A percentile compares a stretch with the other conserved stretches of the same genome.
phyloP scores from a whole-genome alignment of 2,113 vertebrate genomes.

The Actenoides hombroni region DNA sequence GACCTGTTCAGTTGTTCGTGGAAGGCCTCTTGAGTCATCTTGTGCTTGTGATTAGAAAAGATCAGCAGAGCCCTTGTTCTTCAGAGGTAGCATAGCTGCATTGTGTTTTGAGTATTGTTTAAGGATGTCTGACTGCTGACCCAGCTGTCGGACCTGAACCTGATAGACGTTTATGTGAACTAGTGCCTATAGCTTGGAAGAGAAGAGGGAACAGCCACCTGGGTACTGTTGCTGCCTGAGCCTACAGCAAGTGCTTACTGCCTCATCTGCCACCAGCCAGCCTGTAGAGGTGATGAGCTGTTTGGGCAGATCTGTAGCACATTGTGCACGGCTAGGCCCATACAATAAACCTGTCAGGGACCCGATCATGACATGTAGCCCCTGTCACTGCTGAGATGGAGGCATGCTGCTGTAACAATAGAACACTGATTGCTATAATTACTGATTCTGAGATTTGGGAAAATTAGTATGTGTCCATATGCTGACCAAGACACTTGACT shows the following conservation, averaged over 20 bases:
- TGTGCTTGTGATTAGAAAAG: not conserved
- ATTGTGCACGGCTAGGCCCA: not conserved
- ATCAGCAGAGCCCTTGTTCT: not conserved
- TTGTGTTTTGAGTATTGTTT: not conserved
- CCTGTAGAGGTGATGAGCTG: fast-evolving
- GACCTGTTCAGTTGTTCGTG: not conserved
- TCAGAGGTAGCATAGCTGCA: not conserved
- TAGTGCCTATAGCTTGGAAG: not conserved
- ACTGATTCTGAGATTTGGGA: not conserved
- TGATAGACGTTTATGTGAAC: not conserved
- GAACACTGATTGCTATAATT: not conserved
- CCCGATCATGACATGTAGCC: fast-evolving
- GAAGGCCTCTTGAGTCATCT: not conserved
- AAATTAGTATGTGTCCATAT: not conserved
- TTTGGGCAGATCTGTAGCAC: not conserved
- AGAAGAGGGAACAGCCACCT: not conserved
- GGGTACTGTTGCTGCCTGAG: not conserved
- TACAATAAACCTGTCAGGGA: not conserved
- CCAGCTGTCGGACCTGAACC: not conserved
- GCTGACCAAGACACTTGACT: not conserved
- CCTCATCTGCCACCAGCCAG: not conserved
- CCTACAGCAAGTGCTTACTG: not conserved
- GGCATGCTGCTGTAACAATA: not conserved
- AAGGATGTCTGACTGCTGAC: not conserved
- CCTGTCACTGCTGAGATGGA: not conserved